Percentiles rank a stretch among this genome's conserved stretches.
Conservation (phyloP, 2,888 invertebrate species). For the Sinhomidia bicolor region DNA sequence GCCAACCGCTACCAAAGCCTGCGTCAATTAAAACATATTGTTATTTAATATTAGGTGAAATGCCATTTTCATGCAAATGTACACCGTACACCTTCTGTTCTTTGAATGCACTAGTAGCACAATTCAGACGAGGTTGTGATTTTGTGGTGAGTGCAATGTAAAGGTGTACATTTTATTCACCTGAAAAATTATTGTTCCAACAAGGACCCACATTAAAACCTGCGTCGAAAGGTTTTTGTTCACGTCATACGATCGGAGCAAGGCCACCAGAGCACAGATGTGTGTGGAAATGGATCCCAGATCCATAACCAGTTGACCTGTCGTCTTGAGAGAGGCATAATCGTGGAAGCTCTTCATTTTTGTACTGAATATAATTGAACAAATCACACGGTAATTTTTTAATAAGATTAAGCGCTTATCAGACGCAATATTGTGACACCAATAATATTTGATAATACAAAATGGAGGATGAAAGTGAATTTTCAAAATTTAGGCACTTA, state of each 20-base stretch:
- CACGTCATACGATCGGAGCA: constrained; percentile 63
- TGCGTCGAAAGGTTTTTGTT: constrained; percentile 61
- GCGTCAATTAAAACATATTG: not conserved
- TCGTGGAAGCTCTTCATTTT: constrained; percentile 74
- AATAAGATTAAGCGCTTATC: no score
- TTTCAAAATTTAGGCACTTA: constrained; percentile 40
- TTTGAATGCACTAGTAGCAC: not conserved
- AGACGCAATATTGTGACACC: no score
- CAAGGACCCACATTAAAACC: constrained; percentile 73
- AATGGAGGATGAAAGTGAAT: not conserved
- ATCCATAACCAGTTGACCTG: constrained; percentile 75
- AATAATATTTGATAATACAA: no score
- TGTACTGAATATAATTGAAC: not conserved
- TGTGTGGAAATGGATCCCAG: constrained; percentile 75
- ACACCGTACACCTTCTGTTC: not conserved
- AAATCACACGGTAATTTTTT: no score
- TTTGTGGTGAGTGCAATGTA: not conserved
- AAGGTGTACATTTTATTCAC: constrained; percentile 29
- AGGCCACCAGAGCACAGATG: constrained; percentile 70
- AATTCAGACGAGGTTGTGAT: no score
- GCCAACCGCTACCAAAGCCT: constrained; percentile 74
- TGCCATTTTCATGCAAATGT: not conserved
- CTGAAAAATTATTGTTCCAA: constrained; percentile 75
- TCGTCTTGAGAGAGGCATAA: constrained; percentile 74
- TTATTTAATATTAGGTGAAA: no score